Evolutionary conservation across 2,113 vertebrate species (phyloP), one percentile per base, ranked within the genome.

Genomic region (Stigmatopora nigra): DNA sequence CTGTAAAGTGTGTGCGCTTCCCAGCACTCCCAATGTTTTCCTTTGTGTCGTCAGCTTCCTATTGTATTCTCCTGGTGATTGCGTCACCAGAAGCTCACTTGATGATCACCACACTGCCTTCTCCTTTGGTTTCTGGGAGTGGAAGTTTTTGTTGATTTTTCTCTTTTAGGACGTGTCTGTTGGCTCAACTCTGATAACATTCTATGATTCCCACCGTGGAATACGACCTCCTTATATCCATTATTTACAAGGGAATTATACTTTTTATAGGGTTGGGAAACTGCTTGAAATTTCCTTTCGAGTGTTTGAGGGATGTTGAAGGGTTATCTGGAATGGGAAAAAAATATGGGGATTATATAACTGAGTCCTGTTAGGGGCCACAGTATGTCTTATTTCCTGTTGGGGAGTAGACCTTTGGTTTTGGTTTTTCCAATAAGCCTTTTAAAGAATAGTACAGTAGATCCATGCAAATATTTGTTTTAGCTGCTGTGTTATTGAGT

Each of bases 21-120:
- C 82, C 83, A 86, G 80, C 84, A 76, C 73, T 83, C 78, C 68
- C 70, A 71, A 62, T 73, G 75, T 84, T 88, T 84, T 73, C 78
- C 72, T 72, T 70, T 49, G 68, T 84, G 81, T 80, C 81, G 81
- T 83, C 86, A 86, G 74, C 81, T 86, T 88, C 83, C 83, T 80
- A 80, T 86, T 89, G 88, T 89, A 60, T 74, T 78, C 69, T 71
- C 73, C 78, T 77, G 72, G 76, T 78, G 72, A 67, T 67, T 65
- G 47, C 13, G 31, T 72, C 75, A 68, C 61, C 15, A 20, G 7
- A 70, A 65, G 52, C 60, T 59, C 57, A 17, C 49, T 63, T 59
- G 38, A 61, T 3, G 3, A 51, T 60, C 44, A 46, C 60, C 35
- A 68, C 63, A 68, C 60, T 61, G 57, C 22, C n/a, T 63, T 31